phyloP scores from a whole-genome alignment of 2,113 vertebrate species.

The Glaucomys volans region DNA sequence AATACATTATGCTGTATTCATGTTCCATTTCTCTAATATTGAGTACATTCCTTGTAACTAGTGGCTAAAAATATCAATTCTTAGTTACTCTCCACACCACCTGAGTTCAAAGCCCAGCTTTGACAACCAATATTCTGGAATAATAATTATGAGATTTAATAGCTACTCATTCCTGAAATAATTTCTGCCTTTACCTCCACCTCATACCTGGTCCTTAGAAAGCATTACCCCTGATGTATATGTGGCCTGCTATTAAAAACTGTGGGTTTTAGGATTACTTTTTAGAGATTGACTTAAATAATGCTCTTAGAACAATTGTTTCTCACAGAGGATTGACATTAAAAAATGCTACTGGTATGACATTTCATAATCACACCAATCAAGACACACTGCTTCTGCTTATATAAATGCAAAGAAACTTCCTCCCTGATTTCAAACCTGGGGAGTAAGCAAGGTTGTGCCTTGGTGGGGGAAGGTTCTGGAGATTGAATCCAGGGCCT shows the following conservation, averaged over 20 bases:
- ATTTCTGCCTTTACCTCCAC: neutral
- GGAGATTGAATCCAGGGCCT: neutral
- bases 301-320: conserved; percentile 12
- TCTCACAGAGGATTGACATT: neutral
- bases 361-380: neutral
- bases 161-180: neutral
- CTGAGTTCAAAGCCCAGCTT: neutral
- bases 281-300: neutral
- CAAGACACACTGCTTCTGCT: neutral
- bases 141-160: neutral
- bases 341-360: neutral
- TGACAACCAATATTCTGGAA: neutral
- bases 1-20: neutral
- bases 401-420: conserved; percentile 7
- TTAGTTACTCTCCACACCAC: neutral
- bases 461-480: neutral
- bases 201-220: neutral
- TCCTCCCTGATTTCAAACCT: conserved; percentile 28
- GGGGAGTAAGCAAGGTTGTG: neutral
- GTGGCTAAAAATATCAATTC: neutral
- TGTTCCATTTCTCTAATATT: neutral
- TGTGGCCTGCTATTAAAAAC: neutral
- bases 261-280: neutral
- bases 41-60: neutral
- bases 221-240: neutral